These are phyloP conservation scores for Zootermopsis nevadensis DNA, from an alignment of 2,888 invertebrate species.

Conservation along the genomic window DNA sequence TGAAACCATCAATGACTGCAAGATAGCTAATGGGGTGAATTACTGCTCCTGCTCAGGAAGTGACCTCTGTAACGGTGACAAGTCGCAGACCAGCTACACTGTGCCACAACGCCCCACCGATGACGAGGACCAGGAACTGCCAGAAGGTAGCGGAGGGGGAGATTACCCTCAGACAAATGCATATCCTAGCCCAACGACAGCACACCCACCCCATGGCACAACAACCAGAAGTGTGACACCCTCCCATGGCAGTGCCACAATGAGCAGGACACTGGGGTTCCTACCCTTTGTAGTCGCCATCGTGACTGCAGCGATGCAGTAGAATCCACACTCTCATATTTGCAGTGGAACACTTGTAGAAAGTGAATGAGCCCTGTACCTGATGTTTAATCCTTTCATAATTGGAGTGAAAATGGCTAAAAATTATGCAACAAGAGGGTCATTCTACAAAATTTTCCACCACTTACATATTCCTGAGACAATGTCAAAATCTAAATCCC, in stretches of 20 bases:
- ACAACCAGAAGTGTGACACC: not conserved
- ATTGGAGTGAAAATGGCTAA: no score
- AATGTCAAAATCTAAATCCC: no score
- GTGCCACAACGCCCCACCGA: not conserved
- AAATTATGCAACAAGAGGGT: no score
- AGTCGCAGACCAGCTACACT: not conserved
- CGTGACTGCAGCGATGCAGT: not conserved
- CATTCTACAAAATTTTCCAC: no score
- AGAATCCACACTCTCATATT: not conserved
- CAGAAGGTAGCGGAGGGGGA: constrained; percentile 31
- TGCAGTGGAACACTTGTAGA: not conserved
- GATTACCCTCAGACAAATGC: not conserved
- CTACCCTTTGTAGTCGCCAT: not conserved
- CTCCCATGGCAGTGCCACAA: not conserved
- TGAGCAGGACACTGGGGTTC: not conserved
- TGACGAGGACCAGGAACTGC: constrained; percentile 27
- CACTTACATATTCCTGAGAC: no score
- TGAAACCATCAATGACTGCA: constrained; percentile 58
- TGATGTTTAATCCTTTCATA: no score
- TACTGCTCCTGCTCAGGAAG: constrained; percentile 60
- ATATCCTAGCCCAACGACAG: not conserved
- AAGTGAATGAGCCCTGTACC: not conserved
- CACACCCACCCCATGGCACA: not conserved
- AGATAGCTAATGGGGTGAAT: constrained; percentile 58
- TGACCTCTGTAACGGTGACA: constrained; percentile 59